Base-by-base conservation (phyloP, 2,797 vertebrate species). In the Hirundo rustica region DNA sequence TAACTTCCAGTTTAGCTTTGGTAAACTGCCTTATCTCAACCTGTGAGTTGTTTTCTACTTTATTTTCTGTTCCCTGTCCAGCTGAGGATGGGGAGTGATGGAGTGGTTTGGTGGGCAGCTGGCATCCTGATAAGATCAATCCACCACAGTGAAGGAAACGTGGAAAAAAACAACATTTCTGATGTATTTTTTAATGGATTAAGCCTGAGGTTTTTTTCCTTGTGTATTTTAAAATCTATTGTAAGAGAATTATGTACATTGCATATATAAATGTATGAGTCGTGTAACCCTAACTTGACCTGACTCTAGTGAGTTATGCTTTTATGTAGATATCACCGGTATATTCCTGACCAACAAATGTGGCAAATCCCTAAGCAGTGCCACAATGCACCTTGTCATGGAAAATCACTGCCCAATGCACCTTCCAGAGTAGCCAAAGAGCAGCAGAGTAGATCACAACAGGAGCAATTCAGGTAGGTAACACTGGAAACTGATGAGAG, bases 381-480 rank as follows among this genome's bases (percentile, higher is more conserved):
- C 25, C n/a, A 18, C 32, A 58, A 30, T 16, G n/a, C 13, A 85
- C 30, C 6, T 77, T 4, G 3, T 17, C 26, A 11, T 44, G 13
- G 18, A 36, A 20, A 27, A 14, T 76, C 40, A 66, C 30, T 73
- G 40, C 17, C 40, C 55, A 66, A 15, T 12, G n/a, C 67, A 71
- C 32, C 13, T 84, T 74, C 36, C 45, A 71, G 45, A 47, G 9
- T 4, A 76, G 26, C 23, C 55, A 62, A 77, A 77, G 16, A 42
- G 54, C 40, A 70, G 13, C 23, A 68, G 40, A 76, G 8, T 11
- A 26, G 17, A 42, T 67, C 16, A 27, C 0, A 0, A 47, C 29
- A 70, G 47, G 34, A 89, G 26, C 23, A 70, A 16, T 74, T 93
- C 36, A 60, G 27, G 30, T 16, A 58, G 42, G 10, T 50, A 50